These are phyloP conservation scores for Jacana jacana DNA, from an alignment of 2,113 vertebrate species.

Conservation along the genomic window DNA sequence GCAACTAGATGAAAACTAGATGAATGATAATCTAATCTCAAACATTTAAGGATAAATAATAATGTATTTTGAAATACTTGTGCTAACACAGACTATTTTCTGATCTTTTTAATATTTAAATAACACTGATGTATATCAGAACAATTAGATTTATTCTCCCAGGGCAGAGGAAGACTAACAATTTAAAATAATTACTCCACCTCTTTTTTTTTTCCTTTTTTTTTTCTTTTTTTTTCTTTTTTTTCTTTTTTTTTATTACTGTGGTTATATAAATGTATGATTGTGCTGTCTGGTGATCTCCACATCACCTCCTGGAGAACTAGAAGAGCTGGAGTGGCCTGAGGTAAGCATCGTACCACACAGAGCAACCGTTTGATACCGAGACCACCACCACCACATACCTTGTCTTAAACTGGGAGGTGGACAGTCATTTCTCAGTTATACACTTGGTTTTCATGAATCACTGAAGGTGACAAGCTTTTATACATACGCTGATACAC, in stretches of 20 bases:
- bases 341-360: background rate
- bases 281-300: conserved; percentile 2
- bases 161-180: background rate
- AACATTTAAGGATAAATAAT: background rate
- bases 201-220: background rate
- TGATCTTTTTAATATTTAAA: conserved; percentile 19
- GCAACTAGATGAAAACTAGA: background rate
- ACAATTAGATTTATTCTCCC: background rate
- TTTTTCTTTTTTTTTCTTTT: too few species aligned
- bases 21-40: background rate
- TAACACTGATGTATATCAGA: background rate
- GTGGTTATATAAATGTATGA: too few species aligned
- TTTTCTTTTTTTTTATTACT: too few species aligned
- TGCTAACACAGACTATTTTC: background rate
- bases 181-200: conserved; percentile 28
- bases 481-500: background rate
- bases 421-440: background rate
- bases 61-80: background rate
- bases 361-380: background rate
- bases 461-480: background rate
- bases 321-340: background rate
- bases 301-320: background rate
- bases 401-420: background rate
- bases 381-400: background rate
- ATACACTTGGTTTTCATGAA: background rate